Base-by-base conservation (phyloP, 2,113 vertebrate species). In the Madoqua kirkii region DNA sequence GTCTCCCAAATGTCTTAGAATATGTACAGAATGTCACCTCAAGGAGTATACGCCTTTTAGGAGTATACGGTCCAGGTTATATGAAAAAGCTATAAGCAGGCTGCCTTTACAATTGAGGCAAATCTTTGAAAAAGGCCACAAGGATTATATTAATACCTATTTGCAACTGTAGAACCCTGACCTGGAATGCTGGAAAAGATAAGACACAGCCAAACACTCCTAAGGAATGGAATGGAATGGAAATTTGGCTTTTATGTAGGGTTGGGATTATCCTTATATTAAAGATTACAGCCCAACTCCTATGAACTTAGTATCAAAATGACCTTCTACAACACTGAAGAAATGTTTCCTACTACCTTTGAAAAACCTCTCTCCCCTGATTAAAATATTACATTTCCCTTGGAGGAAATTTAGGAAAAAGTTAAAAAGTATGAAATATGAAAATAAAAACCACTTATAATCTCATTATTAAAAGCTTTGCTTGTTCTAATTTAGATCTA, bases 381-480 rank as follows among this genome's bases (percentile, higher is more conserved):
- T 74, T 83, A 97, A 92, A 94, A 84, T 12, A 48, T 48, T 48
- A 48, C 11, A 48, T 90, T 94, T 96, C 36, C 17, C 31, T 55
- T 54, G 43, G 7, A 96, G 84, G 67, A 91, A 88, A 91, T 86
- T 13, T 33, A 54, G 10, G 15, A 2, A 29, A 13, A 40, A n/a
- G 5, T 54, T 33, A 19, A 62, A 23, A 89, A 87, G 45, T 16
- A 91, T 40, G 25, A 93, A 36, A 48, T 59, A 83, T 79, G 50
- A 98, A 96, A 93, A 93, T 45, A 59, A 96, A 82, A 94, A 62
- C 40, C 11, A 59, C 27, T n/a, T 89, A 67, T 92, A 45, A 93
- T 71, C 6, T 86, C 82, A 97, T 23, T 78, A 91, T 60, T 87
- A 85, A 93, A 82, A 96, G 29, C 25, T 48, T 96, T 67, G 59